Base-by-base conservation (phyloP, 2,113 vertebrate genomes). In the Takifugu bimaculatus region DNA sequence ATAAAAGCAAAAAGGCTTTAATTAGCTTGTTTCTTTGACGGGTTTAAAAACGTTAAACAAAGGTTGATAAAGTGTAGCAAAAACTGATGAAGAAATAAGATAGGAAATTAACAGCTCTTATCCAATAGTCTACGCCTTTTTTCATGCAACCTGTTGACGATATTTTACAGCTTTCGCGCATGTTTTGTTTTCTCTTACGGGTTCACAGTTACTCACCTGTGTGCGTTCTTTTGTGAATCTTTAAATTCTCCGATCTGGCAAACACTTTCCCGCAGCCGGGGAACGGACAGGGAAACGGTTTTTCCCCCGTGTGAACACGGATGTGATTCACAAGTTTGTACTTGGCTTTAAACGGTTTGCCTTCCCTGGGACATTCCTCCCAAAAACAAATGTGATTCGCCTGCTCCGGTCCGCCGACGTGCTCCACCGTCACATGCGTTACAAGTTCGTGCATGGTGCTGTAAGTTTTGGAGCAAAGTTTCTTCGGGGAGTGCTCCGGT, bases 281-380 rank as follows among this genome's bases (percentile, higher is more conserved):
- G 87, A 98, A 99, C 51, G 96, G 97, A 78, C 97, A 99, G 3
- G 97, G 97, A 59, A 99, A 99, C 72, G 97, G 96, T 72, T 99
- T 99, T 91, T 99, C 97, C 76, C 97, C 96, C 82, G 97, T 99
- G 91, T 99, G 96, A 78, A 98, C 96, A 75, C 97, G 92, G 89
- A 99, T 99, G 88, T 99, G 97, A 91, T 99, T 99, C 77, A 99
- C 97, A 83, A 99, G 96, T 94, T 99, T 99, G 75, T 99, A 99
- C 91, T 99, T 99, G 88, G 97, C 97, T 92, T 99, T 99, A 89
- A 99, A 99, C 65, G 97, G 94, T 74, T 99, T 98, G 76, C 97
- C 97, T 92, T 99, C 94, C 78, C 97, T 88, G 2, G 94, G 94
- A 93, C 97, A 99, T 80, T 98, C 96, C 93, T 99, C 96, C 97